Percentiles rank a stretch among this genome's conserved stretches.
Evolutionary conservation across 2,113 vertebrate genomes (phyloP).

Genomic region (Arvicanthis niloticus): DNA sequence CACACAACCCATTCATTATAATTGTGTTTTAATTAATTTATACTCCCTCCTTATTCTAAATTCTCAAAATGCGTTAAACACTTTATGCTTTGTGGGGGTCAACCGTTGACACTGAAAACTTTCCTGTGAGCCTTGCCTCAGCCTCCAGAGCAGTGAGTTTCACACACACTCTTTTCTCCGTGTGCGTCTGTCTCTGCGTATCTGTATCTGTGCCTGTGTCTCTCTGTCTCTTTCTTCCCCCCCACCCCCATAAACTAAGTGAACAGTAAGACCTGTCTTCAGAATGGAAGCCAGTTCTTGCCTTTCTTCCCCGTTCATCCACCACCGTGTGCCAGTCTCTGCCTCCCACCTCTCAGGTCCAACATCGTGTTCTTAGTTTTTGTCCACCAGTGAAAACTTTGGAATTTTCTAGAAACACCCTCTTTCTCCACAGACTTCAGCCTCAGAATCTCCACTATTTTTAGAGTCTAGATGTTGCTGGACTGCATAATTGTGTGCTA

Average conservation of each 20-base stretch:
- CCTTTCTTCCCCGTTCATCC: background rate
- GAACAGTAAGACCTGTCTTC: background rate
- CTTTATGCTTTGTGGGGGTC: background rate
- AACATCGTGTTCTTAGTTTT: background rate
- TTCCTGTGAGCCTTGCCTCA: background rate
- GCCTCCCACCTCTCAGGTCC: background rate
- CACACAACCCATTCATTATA: conserved; percentile 48
- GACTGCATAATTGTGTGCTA: background rate
- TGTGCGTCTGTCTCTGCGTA: rapidly evolving
- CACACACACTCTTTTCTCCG: rapidly evolving
- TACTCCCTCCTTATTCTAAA: conserved; percentile 51
- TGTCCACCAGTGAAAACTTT: background rate
- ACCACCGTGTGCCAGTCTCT: background rate
- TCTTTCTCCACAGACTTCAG: background rate
- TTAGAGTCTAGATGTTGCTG: background rate
- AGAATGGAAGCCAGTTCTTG: background rate
- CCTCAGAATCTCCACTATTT: background rate
- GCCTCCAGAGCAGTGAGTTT: background rate
- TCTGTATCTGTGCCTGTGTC: background rate
- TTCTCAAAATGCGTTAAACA: conserved; percentile 41
- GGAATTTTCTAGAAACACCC: background rate
- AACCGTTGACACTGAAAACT: background rate
- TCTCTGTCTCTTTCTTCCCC: background rate
- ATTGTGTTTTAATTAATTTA: conserved; percentile 73
- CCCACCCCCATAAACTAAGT: background rate